Evolutionary conservation across 2,888 invertebrate genomes (phyloP), one percentile per base, ranked within the genome.

Genomic region (Synanthedon tipuliformis): DNA sequence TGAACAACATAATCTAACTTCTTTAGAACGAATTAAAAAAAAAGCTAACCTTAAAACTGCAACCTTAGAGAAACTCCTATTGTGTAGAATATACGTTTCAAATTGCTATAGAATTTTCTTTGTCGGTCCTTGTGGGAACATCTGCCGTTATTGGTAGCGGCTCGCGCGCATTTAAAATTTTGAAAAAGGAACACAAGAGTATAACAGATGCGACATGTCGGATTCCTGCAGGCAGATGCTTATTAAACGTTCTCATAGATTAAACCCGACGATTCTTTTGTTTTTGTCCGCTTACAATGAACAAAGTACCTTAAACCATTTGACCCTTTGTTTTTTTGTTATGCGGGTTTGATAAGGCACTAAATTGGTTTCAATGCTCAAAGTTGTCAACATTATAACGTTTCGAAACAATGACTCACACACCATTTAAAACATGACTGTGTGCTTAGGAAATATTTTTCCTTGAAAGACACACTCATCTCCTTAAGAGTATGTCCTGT

Each of bases 181-280:
- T 69, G 72, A 78, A 84, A 83, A 82, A 81, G 78, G 73, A 69
- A 69, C 62, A 59, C 59, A 61, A 61, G 65, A 65, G 70, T 66
- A 23, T 23, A 83, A 84, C 87, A 87, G 86, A 87, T 87, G 87
- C 81, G 81, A 80, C 83, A 80, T 81, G 78, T 75, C 72, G 83
- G 84, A 86, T 83, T 84, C 83, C 76, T 74, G 67, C 71, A 78
- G 79, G 85, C 87, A 87, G 85, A 80, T 87, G 87, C 82, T 83
- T 78, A 78, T 77, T 79, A 82, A 83, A 78, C 75, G 78, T 80
- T 79, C 81, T 76, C 78, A 82, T 84, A 82, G 83, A 81, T 83
- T 81, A 81, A 76, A 74, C 71, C 75, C 65, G 71, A 71, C 73
- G 71, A 77, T 73, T 71, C 75, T 73, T 77, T 81, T 81, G 78